phyloP scores from a whole-genome alignment of 1,140 invertebrate genomes.

The Tetranychus urticae region DNA sequence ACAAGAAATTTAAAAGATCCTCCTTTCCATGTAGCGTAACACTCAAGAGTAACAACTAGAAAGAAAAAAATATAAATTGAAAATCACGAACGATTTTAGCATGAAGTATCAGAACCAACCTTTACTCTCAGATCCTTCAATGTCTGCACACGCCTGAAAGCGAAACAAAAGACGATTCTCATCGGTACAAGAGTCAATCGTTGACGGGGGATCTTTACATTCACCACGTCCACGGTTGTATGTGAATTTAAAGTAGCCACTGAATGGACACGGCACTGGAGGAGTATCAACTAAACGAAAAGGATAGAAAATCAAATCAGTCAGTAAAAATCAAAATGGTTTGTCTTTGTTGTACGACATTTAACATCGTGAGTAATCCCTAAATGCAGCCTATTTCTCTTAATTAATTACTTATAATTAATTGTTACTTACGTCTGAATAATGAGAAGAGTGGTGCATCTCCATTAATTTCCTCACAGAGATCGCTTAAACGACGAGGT shows the following conservation, averaged over 20 bases:
- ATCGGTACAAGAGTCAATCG: constrained; percentile 55
- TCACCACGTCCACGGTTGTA: constrained; percentile 50
- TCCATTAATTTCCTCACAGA: constrained; percentile 15
- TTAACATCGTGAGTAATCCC: neutral
- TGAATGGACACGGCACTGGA: constrained; percentile 21
- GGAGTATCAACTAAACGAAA: constrained; percentile 17
- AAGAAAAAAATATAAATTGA: neutral
- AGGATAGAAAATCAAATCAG: neutral
- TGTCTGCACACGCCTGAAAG: constrained; percentile 75
- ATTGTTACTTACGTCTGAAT: neutral
- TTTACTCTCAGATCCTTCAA: constrained; percentile 38
- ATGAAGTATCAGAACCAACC: constrained; percentile 13
- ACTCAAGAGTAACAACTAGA: constrained; percentile 59
- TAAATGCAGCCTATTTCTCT: neutral
- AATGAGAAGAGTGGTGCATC: constrained; percentile 12
- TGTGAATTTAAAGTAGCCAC: constrained; percentile 37
- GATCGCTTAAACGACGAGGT: constrained; percentile 1
- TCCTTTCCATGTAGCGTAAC: constrained; percentile 65
- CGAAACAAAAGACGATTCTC: constrained; percentile 49
- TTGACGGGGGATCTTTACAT: constrained; percentile 44
- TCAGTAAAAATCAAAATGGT: neutral
- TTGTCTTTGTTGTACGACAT: neutral
- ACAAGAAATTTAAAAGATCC: constrained; percentile 61
- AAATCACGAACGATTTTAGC: neutral
- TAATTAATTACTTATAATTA: neutral